phyloP scores from a whole-genome alignment of 2,797 vertebrate genomes.

The Tokudaia muenninki region DNA sequence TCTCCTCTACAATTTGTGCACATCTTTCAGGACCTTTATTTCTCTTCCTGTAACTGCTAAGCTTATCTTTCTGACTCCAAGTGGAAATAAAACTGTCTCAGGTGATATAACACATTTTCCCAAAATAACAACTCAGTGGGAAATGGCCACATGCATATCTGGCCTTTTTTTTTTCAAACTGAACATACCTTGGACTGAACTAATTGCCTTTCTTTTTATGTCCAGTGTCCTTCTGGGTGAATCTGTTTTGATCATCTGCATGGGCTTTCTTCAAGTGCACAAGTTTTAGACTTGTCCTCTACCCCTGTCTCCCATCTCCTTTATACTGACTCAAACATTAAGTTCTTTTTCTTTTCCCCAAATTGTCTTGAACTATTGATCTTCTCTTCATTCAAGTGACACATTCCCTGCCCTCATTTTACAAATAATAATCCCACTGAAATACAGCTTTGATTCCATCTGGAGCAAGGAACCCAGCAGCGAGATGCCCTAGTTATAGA shows the following conservation, averaged over 20 bases:
- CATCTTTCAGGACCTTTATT: background rate
- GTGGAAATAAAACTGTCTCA: slow-evolving; percentile 69
- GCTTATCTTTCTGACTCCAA: slow-evolving; percentile 64
- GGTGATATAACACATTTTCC: slow-evolving; percentile 34
- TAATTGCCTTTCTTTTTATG: background rate
- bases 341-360: background rate
- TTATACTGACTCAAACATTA: background rate
- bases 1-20: background rate
- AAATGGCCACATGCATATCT: background rate
- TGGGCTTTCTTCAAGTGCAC: background rate
- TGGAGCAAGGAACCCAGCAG: background rate
- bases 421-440: background rate
- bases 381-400: background rate
- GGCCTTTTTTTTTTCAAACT: background rate
- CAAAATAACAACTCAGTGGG: slow-evolving; percentile 37
- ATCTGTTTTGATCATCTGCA: background rate
- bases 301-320: background rate
- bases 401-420: background rate
- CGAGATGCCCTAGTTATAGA: background rate
- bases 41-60: background rate
- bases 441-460: background rate
- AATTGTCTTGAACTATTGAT: background rate
- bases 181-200: background rate
- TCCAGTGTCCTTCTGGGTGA: background rate
- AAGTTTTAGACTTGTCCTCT: background rate